Base-by-base conservation (phyloP, 2,888 invertebrate genomes). In the Cephus pygmeus region DNA sequence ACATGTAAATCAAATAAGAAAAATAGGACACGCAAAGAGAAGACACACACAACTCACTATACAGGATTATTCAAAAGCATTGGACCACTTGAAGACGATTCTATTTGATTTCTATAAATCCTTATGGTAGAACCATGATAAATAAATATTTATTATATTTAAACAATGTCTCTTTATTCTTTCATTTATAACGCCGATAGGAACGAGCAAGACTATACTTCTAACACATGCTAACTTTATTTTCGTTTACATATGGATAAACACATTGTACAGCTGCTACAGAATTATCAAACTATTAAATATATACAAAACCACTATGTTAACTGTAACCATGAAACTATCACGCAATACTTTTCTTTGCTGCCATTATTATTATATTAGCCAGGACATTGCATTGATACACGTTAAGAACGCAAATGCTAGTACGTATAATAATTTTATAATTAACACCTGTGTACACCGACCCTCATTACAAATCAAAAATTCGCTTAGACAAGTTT, bases 241-340 rank as follows among this genome's bases (percentile, higher is more conserved):
- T 79, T 35, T 71, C 34, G 30, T 81, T 73, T 76, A 79, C 76
- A 83, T 73, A 75, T 77, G 73, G 69, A 68, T 77, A 73, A 80
- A 76, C 73, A 78, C 68, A 75, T 79, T 36, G 34, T 73, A 77
- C 73, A 75, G 69, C 77, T 78, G 79, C 77, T 69, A 78, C 75
- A 77, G 73, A 73, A 74, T 77, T 73, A 69, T 33, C 78, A 77
- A 78, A 76, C 74, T 77, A 76, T 31, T 76, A 74, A 78, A 75
- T 81, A 79, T 80, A 75, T 75, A 80, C 77, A 79, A 73, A 74
- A 80, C 73, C 73, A 34, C n/a, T 76, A 81, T 69, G 36, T 31
- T 56, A 69, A 73, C 40, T 78, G 56, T 76, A 78, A 34, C 69
- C 73, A n/a, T 34, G 11, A 71, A 30, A 34, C 23, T 56, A 23